Evolutionary conservation across 2,888 invertebrate genomes (phyloP), one percentile per base, ranked within the genome.

Genomic region (Aporophyla nigra): DNA sequence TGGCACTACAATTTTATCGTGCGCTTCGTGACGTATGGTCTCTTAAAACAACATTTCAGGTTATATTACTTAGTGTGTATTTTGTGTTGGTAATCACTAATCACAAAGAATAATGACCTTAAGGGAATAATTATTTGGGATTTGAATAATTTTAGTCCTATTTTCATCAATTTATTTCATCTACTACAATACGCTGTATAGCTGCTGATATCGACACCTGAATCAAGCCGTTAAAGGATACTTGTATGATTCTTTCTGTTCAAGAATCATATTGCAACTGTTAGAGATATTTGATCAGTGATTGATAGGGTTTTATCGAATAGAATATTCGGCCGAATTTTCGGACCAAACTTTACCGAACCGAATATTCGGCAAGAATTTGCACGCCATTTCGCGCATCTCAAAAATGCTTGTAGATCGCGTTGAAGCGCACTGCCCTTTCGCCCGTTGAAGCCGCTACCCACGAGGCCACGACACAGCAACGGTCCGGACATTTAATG

Each of bases 1-100:
- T 49, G 33, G 5, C 9, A 24, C n/a, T 49, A 16, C 49, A 24
- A 16, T n/a, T 65, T 65, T 75, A 56, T 75, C 46, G 65, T 6
- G 21, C 21, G 16, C 46, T 54, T 54, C 7, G 6, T 65, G 63
- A 58, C 63, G 59, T 40, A 14, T 14, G 1, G 0, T 40, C 1
- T 43, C 10, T 40, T 10, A 24, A 70, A 70, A n/a, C 14, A 0
- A 12, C 24, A 33, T 24, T 33, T 33, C 24, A 54, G 63, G 62
- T 74, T 5, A 74, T 7, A 49, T 63, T 63, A 33, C 53, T 24
- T 62, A 21, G 5, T 21, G 12, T 33, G 27, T 58, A 71, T 43
- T 59, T 70, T 67, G 10, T 51, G 14, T n/a, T 16, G 10, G 19
- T n/a, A 27, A 51, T 56, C 27, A 67, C 12, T 56, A n/a, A 62